Base-by-base conservation (phyloP, 2,888 invertebrate genomes). In the Mimas tiliae region DNA sequence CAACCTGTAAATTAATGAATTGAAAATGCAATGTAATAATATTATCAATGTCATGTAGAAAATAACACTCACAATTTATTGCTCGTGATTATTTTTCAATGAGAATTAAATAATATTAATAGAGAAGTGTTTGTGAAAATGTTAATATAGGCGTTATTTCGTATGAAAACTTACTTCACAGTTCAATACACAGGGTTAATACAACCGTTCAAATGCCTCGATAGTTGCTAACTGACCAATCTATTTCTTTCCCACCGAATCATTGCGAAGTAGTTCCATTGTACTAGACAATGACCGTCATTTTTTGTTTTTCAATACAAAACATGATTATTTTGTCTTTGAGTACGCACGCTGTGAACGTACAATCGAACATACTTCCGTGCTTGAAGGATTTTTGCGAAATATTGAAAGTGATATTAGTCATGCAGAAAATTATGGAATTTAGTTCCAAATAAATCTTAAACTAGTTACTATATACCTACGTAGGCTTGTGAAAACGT, bases 301-400 rank as follows among this genome's bases (percentile, higher is more conserved):
- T 33, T 58, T 45, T 65, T 58, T 65, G 12, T 65, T 64, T 64
- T 53, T 65, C 38, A 50, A 58, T 65, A 58, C 19, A 65, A 34
- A 58, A 50, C 38, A 48, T n/a, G 55, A 33, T 65, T 48, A 58
- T 65, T 65, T 48, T 16, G 34, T 65, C 19, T 34, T 33, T 8
- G 27, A 45, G 53, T 50, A 48, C 33, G 48, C 63, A 63, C 42
- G 38, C 33, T 34, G 34, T n/a, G 33, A 16, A 50, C 50, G 16
- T 50, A 50, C 27, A 16, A 53, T 27, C 33, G 16, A 8, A 21
- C 6, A 42, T 14, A 63, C 33, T 38, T 63, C 47, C 50, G 38
- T 16, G 50, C 12, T 38, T 50, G 34, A 48, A 50, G 19, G 38
- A 27, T 34, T 48, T 34, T 50, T 63, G 19, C 63, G 63, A 48